Evolutionary conservation across 2,888 invertebrate species (phyloP).

Genomic region (Drosophila fulvimacula): DNA sequence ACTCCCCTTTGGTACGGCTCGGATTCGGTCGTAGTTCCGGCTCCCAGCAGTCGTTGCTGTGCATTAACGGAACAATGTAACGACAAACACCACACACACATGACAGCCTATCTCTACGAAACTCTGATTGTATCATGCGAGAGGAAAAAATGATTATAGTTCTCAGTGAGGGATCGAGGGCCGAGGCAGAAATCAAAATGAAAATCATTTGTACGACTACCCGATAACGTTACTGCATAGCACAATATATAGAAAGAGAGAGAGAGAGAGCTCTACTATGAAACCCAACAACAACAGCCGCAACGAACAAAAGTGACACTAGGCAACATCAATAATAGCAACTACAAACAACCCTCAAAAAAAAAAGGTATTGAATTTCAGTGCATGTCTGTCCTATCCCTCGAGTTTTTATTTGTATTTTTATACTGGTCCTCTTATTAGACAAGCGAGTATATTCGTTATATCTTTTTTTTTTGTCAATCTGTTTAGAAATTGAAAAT

Average conservation of each 20-base stretch:
- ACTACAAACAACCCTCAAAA: slow-evolving; percentile 50
- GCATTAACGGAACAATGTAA: slow-evolving; percentile 61
- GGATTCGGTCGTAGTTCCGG: slow-evolving; percentile 22
- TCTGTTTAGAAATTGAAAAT: too few relatives aligned
- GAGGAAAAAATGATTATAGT: slow-evolving; percentile 33
- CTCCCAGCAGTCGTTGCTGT: slow-evolving; percentile 45
- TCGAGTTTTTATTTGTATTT: slow-evolving; percentile 16
- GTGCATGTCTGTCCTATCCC: slow-evolving; percentile 47
- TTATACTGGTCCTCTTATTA: background rate
- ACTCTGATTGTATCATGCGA: slow-evolving; percentile 41
- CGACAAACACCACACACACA: slow-evolving; percentile 43
- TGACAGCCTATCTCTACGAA: slow-evolving; percentile 13
- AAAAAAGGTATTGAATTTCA: slow-evolving; percentile 65
- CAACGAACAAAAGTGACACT: slow-evolving; percentile 62
- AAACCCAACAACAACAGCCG: slow-evolving; percentile 48
- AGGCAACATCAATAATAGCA: slow-evolving; percentile 65
- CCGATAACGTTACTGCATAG: slow-evolving; percentile 16
- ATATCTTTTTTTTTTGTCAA: background rate
- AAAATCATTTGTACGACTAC: slow-evolving; percentile 55
- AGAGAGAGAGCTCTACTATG: slow-evolving; percentile 20
- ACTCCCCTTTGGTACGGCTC: background rate
- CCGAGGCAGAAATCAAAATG: slow-evolving; percentile 27
- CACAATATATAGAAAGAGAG: slow-evolving; percentile 10
- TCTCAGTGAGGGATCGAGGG: slow-evolving; percentile 24
- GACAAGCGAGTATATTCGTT: background rate